These are phyloP conservation scores for Chloropsis hardwickii DNA, from an alignment of 2,113 vertebrate genomes.

Conservation along the genomic window DNA sequence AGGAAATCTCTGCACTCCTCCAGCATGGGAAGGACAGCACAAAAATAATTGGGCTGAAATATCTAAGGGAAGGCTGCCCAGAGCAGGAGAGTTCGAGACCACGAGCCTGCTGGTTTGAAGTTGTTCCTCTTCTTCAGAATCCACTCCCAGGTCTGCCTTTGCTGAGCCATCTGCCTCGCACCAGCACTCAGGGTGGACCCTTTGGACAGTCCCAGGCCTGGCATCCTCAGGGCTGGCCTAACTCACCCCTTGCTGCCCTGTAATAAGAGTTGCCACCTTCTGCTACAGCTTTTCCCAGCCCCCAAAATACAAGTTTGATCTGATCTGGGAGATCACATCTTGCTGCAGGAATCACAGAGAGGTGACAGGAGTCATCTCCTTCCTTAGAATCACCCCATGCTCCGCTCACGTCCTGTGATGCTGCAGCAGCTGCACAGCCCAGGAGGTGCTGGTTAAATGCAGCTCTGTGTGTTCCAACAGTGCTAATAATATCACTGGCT, in stretches of 20 bases:
- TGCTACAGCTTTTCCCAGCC: not conserved
- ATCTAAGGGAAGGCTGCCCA: not conserved
- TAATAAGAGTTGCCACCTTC: not conserved
- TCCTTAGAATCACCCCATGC: not conserved
- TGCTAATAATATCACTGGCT: accelerated
- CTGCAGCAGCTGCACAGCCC: not conserved
- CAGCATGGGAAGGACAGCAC: not conserved
- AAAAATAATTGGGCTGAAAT: conserved; percentile 23
- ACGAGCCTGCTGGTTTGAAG: not conserved
- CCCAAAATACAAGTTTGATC: not conserved
- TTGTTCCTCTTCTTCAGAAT: not conserved
- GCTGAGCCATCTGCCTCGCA: not conserved
- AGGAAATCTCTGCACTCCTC: not conserved
- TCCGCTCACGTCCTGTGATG: accelerated
- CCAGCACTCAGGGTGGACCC: accelerated
- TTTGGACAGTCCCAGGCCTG: accelerated
- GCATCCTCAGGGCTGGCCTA: not conserved
- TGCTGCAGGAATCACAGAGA: accelerated
- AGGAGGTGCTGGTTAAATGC: not conserved
- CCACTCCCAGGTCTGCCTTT: accelerated
- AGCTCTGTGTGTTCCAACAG: not conserved
- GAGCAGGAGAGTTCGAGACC: not conserved
- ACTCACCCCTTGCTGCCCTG: not conserved
- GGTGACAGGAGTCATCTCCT: not conserved
- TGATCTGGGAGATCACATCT: not conserved